Evolutionary conservation across 2,888 invertebrate genomes (phyloP).

Genomic region (Ephialtes manifestator): DNA sequence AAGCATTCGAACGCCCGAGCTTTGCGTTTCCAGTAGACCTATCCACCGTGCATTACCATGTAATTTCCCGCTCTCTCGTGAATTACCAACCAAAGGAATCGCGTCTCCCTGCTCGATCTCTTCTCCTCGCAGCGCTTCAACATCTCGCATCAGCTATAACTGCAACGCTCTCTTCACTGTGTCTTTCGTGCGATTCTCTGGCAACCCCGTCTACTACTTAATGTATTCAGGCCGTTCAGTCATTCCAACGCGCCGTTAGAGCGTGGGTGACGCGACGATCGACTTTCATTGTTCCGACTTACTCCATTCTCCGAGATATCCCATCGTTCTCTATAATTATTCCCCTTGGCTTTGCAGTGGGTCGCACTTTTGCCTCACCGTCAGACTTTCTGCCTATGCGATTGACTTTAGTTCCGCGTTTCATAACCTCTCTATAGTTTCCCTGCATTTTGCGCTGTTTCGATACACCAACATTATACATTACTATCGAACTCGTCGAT

Average conservation of each 20-base stretch:
- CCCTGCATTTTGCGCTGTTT: neutral
- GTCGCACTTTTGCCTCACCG: slow-evolving; percentile 60
- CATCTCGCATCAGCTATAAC: slow-evolving; percentile 35
- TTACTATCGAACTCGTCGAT: slow-evolving; percentile 3
- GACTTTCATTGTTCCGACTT: slow-evolving; percentile 71
- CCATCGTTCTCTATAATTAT: slow-evolving; percentile 64
- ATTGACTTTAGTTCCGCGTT: slow-evolving; percentile 41
- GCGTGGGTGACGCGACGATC: slow-evolving; percentile 70
- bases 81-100: slow-evolving; percentile 64
- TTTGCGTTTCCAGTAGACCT: slow-evolving; percentile 47
- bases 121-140: slow-evolving; percentile 35
- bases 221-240: slow-evolving; percentile 71
- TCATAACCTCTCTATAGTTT: slow-evolving; percentile 24
- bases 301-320: slow-evolving; percentile 55
- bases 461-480: neutral
- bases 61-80: slow-evolving; percentile 67
- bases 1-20: slow-evolving; percentile 51
- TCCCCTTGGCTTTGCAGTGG: slow-evolving; percentile 35
- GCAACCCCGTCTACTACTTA: slow-evolving; percentile 51
- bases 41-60: slow-evolving; percentile 60
- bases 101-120: slow-evolving; percentile 54
- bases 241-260: slow-evolving; percentile 60
- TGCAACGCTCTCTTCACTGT: slow-evolving; percentile 10
- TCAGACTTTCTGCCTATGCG: slow-evolving; percentile 29
- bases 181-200: slow-evolving; percentile 55